Evolutionary conservation across 2,888 invertebrate genomes (phyloP).

Genomic region (Myathropa florea): DNA sequence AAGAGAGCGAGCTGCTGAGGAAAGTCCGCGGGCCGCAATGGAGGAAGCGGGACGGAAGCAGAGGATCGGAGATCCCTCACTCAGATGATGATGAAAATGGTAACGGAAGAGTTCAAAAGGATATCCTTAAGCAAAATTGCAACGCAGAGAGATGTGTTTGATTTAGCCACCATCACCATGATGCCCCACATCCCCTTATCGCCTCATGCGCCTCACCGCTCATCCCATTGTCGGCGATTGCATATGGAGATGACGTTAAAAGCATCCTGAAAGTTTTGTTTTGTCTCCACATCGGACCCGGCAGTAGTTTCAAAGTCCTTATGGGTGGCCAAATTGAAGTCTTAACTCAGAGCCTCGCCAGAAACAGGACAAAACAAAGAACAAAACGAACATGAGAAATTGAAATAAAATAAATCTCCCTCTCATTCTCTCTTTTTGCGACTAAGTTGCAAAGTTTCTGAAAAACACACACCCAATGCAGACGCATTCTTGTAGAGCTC

Average conservation of each 20-base stretch:
- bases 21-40: not conserved
- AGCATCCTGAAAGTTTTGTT: constrained; percentile 68
- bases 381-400: constrained; percentile 40
- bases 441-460: constrained; percentile 64
- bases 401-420: constrained; percentile 70
- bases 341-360: constrained; percentile 37
- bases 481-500: not conserved
- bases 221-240: constrained; percentile 25
- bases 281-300: constrained; percentile 62
- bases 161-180: constrained; percentile 42
- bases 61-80: constrained; percentile 15
- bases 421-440: not conserved
- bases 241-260: constrained; percentile 69
- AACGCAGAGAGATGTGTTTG: constrained; percentile 66
- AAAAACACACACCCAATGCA: constrained; percentile 41
- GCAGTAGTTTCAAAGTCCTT: constrained; percentile 68
- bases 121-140: constrained; percentile 68
- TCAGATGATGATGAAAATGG: constrained; percentile 55
- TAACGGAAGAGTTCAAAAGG: constrained; percentile 67
- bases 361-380: constrained; percentile 6
- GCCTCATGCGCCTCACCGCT: not conserved
- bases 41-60: not conserved
- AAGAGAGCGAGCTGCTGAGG: not conserved
- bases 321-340: constrained; percentile 65
- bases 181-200: not conserved